Base-by-base conservation (phyloP, 2,113 vertebrate species). In the Barnardius zonarius region DNA sequence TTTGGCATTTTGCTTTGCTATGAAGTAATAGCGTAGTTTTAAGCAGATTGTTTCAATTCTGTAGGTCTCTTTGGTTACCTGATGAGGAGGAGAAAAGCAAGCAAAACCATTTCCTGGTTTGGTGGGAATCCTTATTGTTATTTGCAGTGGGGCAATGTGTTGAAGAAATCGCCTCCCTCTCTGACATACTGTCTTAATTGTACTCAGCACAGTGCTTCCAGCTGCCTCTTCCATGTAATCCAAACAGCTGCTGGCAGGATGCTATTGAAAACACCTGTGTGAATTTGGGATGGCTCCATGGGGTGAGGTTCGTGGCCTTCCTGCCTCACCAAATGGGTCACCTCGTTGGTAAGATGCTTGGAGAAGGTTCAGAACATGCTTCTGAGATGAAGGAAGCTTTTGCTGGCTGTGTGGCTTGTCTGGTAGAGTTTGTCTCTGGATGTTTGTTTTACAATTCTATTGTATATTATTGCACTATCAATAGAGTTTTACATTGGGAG, bases 341-440 rank as follows among this genome's bases (percentile, higher is more conserved):
- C 63, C 37, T 84, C 0, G 0, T 55, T 70, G 72, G 64, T 83
- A 73, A 80, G 82, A 52, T 62, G 31, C 31, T 83, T 73, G 41
- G 63, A 88, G 82, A 75, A 80, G 37, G 30, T 69, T 96, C 59
- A 75, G 79, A 74, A 43, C 64, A 64, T 63, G 49, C 20, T 35
- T 83, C 59, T 87, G 78, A 88, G 31, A 80, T 51, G 64, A 91
- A 93, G 35, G 59, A 80, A 83, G 33, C 20, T 79, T 81, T 73
- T 70, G 11, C 54, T 70, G 66, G 41, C n/a, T 68, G 33, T 63
- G 39, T 66, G 63, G 59, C 28, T 88, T 69, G 17, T n/a, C 63
- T 59, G 79, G 24, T 28, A 39, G 54, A 37, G 41, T 46, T 85
- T 43, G 75, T 80, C 49, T 92, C 55, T 51, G 37, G 69, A 83